Conservation (phyloP, 92 coral and sea anemone genomes). For the Anthopleura xanthogrammica region DNA sequence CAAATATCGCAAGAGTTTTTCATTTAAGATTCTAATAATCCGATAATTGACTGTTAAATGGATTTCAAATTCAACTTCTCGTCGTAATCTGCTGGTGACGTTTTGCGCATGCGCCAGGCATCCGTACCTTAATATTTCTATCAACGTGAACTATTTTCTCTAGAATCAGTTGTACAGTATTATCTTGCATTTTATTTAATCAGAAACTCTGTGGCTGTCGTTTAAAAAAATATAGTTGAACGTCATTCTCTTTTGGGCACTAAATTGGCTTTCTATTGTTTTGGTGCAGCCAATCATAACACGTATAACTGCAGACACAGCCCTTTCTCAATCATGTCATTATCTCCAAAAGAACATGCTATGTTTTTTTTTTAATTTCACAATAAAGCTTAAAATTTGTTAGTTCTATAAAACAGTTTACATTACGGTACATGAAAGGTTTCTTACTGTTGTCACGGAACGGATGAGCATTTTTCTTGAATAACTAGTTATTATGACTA, state of each 20-base stretch:
- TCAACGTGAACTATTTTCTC: background rate
- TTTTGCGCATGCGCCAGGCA: slow-evolving; percentile 16
- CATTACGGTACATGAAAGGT: too few relatives aligned
- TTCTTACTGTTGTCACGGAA: too few relatives aligned
- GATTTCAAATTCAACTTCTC: slow-evolving; percentile 2
- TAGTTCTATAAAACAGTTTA: too few relatives aligned
- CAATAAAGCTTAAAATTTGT: too few relatives aligned
- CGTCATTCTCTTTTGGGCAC: background rate
- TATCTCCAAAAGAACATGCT: background rate
- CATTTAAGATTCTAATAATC: background rate
- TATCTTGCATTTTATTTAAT: background rate
- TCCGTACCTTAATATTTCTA: too few relatives aligned
- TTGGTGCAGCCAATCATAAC: slow-evolving; percentile 9
- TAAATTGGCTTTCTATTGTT: background rate
- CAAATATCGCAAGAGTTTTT: background rate
- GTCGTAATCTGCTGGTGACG: background rate
- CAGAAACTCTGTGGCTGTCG: background rate
- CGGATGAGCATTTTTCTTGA: too few relatives aligned
- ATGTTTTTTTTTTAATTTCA: background rate
- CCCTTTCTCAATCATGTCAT: background rate
- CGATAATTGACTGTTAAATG: background rate
- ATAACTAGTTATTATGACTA: too few relatives aligned
- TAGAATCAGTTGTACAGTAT: background rate
- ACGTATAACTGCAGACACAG: background rate
- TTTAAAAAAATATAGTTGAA: background rate